phyloP scores from a whole-genome alignment of 2,113 vertebrate species.

The Oceanodroma tethys region DNA sequence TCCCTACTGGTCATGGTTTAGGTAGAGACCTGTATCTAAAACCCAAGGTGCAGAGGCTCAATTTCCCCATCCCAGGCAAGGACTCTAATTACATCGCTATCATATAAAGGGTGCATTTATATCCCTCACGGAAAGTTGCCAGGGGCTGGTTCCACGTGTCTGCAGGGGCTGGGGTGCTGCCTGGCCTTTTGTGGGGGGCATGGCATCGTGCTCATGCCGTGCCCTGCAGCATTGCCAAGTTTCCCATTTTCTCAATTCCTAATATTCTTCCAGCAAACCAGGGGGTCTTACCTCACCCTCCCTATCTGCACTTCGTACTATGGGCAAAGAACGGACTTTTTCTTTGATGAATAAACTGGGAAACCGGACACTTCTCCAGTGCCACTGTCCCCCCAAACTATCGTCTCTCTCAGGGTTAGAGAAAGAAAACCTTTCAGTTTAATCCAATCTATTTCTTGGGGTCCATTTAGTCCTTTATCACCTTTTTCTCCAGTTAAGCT shows the following conservation, averaged over 20 bases:
- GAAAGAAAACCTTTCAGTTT: not conserved
- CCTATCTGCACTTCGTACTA: not conserved
- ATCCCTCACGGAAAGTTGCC: fast-evolving
- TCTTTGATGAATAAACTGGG: not conserved
- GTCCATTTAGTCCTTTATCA: not conserved
- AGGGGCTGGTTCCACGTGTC: not conserved
- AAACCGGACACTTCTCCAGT: not conserved
- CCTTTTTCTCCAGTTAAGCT: not conserved
- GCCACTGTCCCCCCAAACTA: not conserved
- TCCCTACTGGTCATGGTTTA: not conserved
- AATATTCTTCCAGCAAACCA: not conserved
- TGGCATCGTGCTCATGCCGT: fast-evolving
- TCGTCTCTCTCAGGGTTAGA: not conserved
- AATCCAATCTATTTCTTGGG: not conserved
- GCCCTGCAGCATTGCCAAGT: not conserved
- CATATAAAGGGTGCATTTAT: not conserved
- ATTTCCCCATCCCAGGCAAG: not conserved
- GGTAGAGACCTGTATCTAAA: not conserved
- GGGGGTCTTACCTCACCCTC: not conserved
- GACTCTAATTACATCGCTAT: not conserved
- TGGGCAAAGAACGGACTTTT: not conserved
- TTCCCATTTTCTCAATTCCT: not conserved
- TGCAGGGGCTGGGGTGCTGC: not conserved
- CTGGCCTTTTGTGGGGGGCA: fast-evolving
- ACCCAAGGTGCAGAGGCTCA: fast-evolving